Base-by-base conservation (phyloP, 2,888 invertebrate species). In the Synergus laeviventris region DNA sequence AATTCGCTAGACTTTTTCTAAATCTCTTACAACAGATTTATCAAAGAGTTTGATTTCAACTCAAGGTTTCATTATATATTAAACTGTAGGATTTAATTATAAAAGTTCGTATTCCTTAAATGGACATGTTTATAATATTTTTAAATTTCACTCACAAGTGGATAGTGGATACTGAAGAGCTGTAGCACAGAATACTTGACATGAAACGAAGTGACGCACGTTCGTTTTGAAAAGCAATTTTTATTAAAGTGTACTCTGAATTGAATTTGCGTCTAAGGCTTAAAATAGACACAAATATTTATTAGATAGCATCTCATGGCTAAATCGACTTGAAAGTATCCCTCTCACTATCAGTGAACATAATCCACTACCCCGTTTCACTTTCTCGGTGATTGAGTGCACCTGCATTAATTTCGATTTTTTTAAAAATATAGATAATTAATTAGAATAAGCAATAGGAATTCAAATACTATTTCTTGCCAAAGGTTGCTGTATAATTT, bases 301-400 rank as follows among this genome's bases (percentile, higher is more conserved):
- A n/a, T n/a, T n/a, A n/a, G n/a, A n/a, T n/a, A n/a, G 9, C 56
- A 56, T 21, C 21, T 56, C 21, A 21, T 12, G 56, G 18, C 21
- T 56, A 56, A 64, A 64, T 64, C n/a, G 62, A 64, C 4, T 9
- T 39, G 39, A 39, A 64, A n/a, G 31, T 61, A 56, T 56, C 21
- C 9, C 54, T 21, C n/a, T 49, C 49, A 49, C 49, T n/a, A 9
- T n/a, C 49, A 49, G 49, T n/a, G 31, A 31, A 31, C n/a, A 49
- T 49, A 56, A 21, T 56, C 1, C 21, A 12, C 21, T 21, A 56
- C 4, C 21, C 21, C 11, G 11, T 56, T 56, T 21, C 21, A 56
- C 18, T 56, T 56, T 21, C 54, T 56, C 3, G 18, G n/a, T 56
- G 11, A 56, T 56, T 56, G 31, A 5, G 4, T 2, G 4, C 12